These are phyloP conservation scores for Gonatopus flavifemur DNA, from an alignment of 1,140 invertebrate genomes.

Conservation along the genomic window DNA sequence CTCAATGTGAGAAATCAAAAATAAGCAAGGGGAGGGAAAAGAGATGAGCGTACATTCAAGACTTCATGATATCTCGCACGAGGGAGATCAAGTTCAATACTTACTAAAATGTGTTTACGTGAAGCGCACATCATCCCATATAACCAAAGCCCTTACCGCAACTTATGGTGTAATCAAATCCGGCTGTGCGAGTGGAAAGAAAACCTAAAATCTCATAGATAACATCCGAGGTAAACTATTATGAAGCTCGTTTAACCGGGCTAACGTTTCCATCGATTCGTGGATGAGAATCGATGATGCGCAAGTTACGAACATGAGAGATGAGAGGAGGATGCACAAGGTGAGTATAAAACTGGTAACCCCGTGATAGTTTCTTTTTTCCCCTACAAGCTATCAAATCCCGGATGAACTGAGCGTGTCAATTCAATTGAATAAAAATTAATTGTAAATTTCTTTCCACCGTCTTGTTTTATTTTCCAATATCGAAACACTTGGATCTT, in stretches of 20 bases:
- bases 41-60: no score
- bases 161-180: constrained; percentile 19
- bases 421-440: no score
- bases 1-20: no score
- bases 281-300: constrained; percentile 3
- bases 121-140: not conserved
- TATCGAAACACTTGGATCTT: no score
- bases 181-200: no score
- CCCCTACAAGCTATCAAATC: no score
- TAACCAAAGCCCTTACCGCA: constrained; percentile 12
- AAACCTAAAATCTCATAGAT: constrained; percentile 14
- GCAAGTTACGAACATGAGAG: constrained; percentile 11
- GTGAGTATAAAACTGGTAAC: constrained; percentile 5
- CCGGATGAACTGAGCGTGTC: no score
- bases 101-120: constrained; percentile 14
- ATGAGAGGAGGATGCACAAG: constrained; percentile 12
- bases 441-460: no score
- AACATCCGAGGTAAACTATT: constrained; percentile 11
- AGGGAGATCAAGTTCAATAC: constrained; percentile 18
- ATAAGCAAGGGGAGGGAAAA: not conserved
- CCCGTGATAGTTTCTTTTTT: no score
- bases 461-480: no score
- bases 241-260: not conserved
- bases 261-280: constrained; percentile 16
- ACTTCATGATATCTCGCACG: no score